Base-by-base conservation (phyloP, 2,113 vertebrate genomes). In the Pogonocichla stellata region DNA sequence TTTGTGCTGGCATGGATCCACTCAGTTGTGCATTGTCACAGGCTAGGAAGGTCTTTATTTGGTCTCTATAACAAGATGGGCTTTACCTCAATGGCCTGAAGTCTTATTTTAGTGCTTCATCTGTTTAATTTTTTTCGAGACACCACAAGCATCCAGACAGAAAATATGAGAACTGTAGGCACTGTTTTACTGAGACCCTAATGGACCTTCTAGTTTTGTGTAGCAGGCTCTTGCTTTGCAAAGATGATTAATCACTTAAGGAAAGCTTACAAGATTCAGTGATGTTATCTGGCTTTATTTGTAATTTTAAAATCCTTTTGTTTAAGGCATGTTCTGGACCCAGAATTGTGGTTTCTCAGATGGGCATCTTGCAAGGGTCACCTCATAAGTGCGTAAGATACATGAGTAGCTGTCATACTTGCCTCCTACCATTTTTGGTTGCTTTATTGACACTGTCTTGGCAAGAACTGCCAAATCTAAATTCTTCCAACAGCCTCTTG, bases 21-120 rank as follows among this genome's bases (percentile, higher is more conserved):
- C 51, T 79, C 71, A 80, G 18, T 29, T 75, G 50, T 86, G 67
- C 45, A 9, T 29, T 93, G 29, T 81, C 38, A 79, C 36, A 65
- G 17, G 58, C 31, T 58, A 28, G 48, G 34, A 77, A 34, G 22
- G 65, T 71, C 22, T 77, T 86, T 29, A 28, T 38, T 80, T 18
- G 81, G 33, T 80, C 15, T 87, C 31, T 48, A 3, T n/a, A 80
- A 50, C 48, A 88, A 71, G 67, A 84, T 73, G 48, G 81, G 25
- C 31, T 90, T 92, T 83, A 60, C 38, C 24, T 87, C 29, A 16
- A 8, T 60, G 73, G 8, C 48, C n/a, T 69, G 28, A 90, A 78
- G 43, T 71, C 19, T 43, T 91, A n/a, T 89, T 89, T 62, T 67
- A 45, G 29, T 88, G 62, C n/a, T 72, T 92, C 48, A 58, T 78